phyloP scores from a whole-genome alignment of 2,113 vertebrate species.

The Garra rufa region DNA sequence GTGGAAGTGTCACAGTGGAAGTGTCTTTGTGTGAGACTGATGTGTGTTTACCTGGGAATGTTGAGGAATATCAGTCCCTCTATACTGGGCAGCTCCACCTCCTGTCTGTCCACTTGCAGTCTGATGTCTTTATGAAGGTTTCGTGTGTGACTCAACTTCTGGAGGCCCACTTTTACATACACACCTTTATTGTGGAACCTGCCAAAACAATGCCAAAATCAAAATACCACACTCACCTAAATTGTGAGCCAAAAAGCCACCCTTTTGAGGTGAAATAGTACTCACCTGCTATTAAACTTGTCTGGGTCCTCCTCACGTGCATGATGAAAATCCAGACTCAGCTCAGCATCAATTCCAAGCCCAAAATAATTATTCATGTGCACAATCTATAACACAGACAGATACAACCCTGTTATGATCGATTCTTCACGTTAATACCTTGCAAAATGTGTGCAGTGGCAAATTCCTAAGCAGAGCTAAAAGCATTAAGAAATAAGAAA shows the following conservation, averaged over 20 bases:
- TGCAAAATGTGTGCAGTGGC: neutral
- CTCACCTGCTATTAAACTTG: conserved; percentile 95
- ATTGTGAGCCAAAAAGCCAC: neutral
- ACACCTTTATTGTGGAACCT: conserved; percentile 98
- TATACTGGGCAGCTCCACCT: conserved; percentile 88
- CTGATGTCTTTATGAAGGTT: conserved; percentile 88
- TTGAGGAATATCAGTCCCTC: conserved; percentile 98
- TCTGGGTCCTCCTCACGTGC: conserved; percentile 94
- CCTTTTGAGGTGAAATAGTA: neutral
- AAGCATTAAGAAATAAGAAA: too few species aligned
- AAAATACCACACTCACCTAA: neutral
- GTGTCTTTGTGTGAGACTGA: neutral
- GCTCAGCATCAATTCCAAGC: conserved; percentile 93
- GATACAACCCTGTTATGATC: neutral
- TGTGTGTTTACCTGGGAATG: conserved; percentile 86
- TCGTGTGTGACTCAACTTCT: conserved; percentile 89
- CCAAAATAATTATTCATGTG: conserved; percentile 99
- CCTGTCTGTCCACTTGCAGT: conserved; percentile 87
- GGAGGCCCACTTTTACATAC: conserved; percentile 91
- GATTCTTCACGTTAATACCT: neutral
- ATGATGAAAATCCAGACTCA: conserved; percentile 95
- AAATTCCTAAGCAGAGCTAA: neutral
- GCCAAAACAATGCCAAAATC: conserved; percentile 18
- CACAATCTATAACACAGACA: conserved; percentile 82
- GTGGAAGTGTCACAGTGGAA: neutral